Conservation (phyloP, 2,888 invertebrate genomes). For the Eupeodes latifasciatus region DNA sequence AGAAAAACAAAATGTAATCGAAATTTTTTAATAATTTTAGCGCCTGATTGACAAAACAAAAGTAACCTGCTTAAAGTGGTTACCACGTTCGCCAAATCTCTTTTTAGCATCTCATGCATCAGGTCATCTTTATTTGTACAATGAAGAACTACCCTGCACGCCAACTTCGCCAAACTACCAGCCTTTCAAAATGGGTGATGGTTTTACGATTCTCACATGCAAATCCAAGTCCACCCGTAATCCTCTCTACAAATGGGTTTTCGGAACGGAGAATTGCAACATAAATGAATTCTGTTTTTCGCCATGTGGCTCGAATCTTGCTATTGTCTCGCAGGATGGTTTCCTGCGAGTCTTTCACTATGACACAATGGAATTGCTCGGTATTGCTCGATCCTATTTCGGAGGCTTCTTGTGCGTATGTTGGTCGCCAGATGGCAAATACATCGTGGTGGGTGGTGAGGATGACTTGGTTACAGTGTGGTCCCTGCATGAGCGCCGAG, state of each 20-base stretch:
- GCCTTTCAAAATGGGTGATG: constrained; percentile 96
- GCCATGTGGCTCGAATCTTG: constrained; percentile 95
- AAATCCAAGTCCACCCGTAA: constrained; percentile 98
- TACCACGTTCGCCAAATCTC: constrained; percentile 96
- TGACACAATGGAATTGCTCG: constrained; percentile 97
- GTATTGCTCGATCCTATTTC: constrained; percentile 97
- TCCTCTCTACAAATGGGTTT: constrained; percentile 96
- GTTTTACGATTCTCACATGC: constrained; percentile 96
- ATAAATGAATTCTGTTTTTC: constrained; percentile 99
- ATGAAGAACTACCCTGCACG: constrained; percentile 96
- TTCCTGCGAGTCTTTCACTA: constrained; percentile 98
- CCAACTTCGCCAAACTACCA: constrained; percentile 97
- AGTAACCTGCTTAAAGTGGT: constrained; percentile 98
- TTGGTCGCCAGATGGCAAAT: constrained; percentile 98
- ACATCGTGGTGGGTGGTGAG: constrained; percentile 98
- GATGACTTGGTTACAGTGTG: constrained; percentile 99
- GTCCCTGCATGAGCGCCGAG: constrained; percentile 95
- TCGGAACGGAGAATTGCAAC: constrained; percentile 91
- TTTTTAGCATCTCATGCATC: constrained; percentile 98
- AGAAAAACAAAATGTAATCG: neutral
- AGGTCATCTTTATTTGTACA: constrained; percentile 98
- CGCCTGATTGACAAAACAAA: constrained; percentile 84
- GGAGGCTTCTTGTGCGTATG: constrained; percentile 98
- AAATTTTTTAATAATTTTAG: constrained; percentile 78
- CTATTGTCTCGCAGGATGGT: constrained; percentile 97